Percentiles rank a stretch among this genome's conserved stretches.
These are phyloP conservation scores for Poecilia wingei DNA, from an alignment of 2,797 vertebrate species.

Conservation along the genomic window DNA sequence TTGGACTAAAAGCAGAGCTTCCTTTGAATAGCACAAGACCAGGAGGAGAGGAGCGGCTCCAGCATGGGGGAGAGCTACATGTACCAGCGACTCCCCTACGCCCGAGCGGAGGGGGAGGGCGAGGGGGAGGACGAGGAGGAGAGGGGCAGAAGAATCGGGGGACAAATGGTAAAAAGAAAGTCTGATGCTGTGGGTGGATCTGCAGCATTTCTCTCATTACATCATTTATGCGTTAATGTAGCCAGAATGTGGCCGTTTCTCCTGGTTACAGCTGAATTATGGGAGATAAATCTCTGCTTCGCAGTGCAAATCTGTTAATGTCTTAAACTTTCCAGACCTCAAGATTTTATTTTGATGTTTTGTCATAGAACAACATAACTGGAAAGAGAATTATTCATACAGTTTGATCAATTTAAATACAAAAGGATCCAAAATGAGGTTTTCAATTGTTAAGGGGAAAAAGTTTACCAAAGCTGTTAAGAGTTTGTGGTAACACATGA, in stretches of 20 bases:
- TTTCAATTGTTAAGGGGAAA: neutral
- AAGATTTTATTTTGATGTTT: neutral
- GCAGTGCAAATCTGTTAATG: neutral
- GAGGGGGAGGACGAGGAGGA: slow-evolving; percentile 67
- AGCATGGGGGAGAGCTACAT: slow-evolving; percentile 77
- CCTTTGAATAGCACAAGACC: slow-evolving; percentile 44
- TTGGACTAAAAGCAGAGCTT: slow-evolving; percentile 39
- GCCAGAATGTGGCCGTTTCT: slow-evolving; percentile 38
- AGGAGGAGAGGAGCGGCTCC: slow-evolving; percentile 40
- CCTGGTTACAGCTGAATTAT: neutral
- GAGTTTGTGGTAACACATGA: neutral
- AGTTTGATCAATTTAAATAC: neutral
- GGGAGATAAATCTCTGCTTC: neutral
- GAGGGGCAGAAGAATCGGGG: slow-evolving; percentile 50
- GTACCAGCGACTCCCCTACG: slow-evolving; percentile 75
- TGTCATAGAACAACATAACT: no score
- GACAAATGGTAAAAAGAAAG: slow-evolving; percentile 67
- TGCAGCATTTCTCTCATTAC: slow-evolving; percentile 25
- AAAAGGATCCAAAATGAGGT: neutral
- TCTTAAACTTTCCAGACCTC: neutral
- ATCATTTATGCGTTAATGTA: slow-evolving; percentile 15
- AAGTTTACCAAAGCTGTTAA: neutral
- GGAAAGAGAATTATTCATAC: neutral
- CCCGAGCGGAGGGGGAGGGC: slow-evolving; percentile 67
- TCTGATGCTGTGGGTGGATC: slow-evolving; percentile 31